A percentile compares a stretch with the other conserved stretches of the same genome.
These are phyloP conservation scores for Paralichthys olivaceus DNA, from an alignment of 2,113 vertebrate genomes.

Conservation along the genomic window DNA sequence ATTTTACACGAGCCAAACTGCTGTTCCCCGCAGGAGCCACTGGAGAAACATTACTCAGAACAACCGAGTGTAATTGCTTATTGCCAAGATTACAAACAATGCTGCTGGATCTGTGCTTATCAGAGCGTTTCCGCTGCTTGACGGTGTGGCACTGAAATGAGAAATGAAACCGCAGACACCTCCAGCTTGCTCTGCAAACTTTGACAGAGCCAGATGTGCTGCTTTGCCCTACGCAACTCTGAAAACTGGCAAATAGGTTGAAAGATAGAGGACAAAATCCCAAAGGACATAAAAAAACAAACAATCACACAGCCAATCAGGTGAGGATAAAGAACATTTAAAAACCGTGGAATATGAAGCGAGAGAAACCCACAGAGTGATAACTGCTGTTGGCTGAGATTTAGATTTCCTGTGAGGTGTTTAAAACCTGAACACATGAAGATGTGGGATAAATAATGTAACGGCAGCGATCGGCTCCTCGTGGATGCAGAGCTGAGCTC, in stretches of 20 bases:
- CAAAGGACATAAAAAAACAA: not conserved
- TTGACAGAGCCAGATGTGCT: constrained; percentile 57
- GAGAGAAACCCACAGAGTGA: not conserved
- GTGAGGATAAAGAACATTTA: not conserved
- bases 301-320: constrained; percentile 6
- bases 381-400: constrained; percentile 11
- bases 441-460: constrained; percentile 58
- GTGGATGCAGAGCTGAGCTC: constrained; percentile 42
- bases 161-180: constrained; percentile 44
- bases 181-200: constrained; percentile 26
- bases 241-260: not conserved
- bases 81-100: constrained; percentile 63
- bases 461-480: constrained; percentile 41
- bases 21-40: constrained; percentile 60
- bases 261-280: constrained; percentile 5
- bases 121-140: constrained; percentile 44
- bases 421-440: constrained; percentile 54
- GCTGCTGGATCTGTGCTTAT: constrained; percentile 57
- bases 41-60: constrained; percentile 65
- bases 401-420: constrained; percentile 50
- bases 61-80: constrained; percentile 51
- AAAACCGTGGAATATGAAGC: constrained; percentile 6
- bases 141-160: constrained; percentile 28
- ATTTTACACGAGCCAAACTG: constrained; percentile 51
- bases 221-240: constrained; percentile 22